Evolutionary conservation across 2,113 vertebrate genomes (phyloP), one percentile per base, ranked within the genome.

Genomic region (Vidua macroura): DNA sequence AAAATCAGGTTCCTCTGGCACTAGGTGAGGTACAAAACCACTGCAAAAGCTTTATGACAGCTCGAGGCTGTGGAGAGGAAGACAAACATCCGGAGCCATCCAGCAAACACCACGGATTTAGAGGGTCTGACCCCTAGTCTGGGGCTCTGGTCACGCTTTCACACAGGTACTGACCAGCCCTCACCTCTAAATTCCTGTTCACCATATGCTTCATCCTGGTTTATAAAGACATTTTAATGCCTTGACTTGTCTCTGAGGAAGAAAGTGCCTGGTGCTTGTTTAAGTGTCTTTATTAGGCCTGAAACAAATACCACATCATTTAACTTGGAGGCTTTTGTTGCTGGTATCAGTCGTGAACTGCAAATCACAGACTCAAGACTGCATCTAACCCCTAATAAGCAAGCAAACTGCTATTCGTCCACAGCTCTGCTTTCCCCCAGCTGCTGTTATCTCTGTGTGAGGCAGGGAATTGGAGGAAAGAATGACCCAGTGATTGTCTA

Each of bases 401-500:
- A 92, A 90, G 89, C 82, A 95, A 95, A 96, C 92, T 85, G 94
- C 94, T 44, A 84, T 48, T 87, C 64, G 94, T 96, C 96, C 95
- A 94, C 97, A 86, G 52, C 91, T 96, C 87, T 79, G 88, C 92
- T 92, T 85, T 90, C 91, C 88, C 94, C 95, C 87, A 83, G 97
- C 96, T 95, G 94, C 97, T 96, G 97, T 97, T 97, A 97, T 97
- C 98, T 55, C 97, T 83, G 98, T 96, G 48, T 98, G 98, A 96
- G 88, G 93, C 81, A 13, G 95, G 91, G 96, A 97, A 97, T 95
- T 72, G 63, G 91, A 97, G 95, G 94, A 33, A 97, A 96, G 96
- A 97, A 98, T 97, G 97, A 97, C 97, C 98, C 96, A 84, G 77
- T 98, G 98, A 98, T 98, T 98, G 97, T 97, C 78, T 92, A 97